These are phyloP conservation scores for Drosophila kikkawai DNA, from an alignment of 1,140 invertebrate species.

Conservation along the genomic window DNA sequence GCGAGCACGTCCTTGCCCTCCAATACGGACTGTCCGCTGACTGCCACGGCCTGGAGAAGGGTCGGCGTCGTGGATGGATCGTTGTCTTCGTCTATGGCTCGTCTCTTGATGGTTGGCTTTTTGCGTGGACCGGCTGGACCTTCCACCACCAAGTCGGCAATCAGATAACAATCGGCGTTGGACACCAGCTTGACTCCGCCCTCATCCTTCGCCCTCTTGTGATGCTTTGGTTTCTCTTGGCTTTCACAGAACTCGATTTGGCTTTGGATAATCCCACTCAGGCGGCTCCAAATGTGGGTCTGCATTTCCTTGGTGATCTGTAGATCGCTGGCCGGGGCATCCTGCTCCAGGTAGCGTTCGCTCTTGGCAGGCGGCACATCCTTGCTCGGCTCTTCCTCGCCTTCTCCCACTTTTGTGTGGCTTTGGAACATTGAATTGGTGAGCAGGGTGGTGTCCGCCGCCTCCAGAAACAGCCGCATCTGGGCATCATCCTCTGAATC, in stretches of 20 bases:
- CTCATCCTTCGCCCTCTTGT: background rate
- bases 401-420: background rate
- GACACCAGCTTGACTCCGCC: constrained; percentile 34
- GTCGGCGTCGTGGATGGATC: background rate
- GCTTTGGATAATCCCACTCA: constrained; percentile 54
- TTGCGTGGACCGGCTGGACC: constrained; percentile 19
- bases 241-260: constrained; percentile 50
- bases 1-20: constrained; percentile 28
- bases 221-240: background rate
- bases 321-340: constrained; percentile 23
- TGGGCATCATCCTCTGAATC: constrained; percentile 57
- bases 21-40: constrained; percentile 44
- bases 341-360: constrained; percentile 52
- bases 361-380: constrained; percentile 22
- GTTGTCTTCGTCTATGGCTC: background rate
- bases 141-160: constrained; percentile 21
- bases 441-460: constrained; percentile 60
- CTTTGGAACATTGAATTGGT: constrained; percentile 60
- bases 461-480: constrained; percentile 57
- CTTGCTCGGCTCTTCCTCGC: background rate
- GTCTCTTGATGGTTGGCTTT: constrained; percentile 50
- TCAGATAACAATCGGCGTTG: constrained; percentile 54
- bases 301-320: constrained; percentile 65
- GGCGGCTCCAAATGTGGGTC: constrained; percentile 55
- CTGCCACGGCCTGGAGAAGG: constrained; percentile 15